Base-by-base conservation (phyloP, 2,797 vertebrate genomes). In the Podargus strigoides region DNA sequence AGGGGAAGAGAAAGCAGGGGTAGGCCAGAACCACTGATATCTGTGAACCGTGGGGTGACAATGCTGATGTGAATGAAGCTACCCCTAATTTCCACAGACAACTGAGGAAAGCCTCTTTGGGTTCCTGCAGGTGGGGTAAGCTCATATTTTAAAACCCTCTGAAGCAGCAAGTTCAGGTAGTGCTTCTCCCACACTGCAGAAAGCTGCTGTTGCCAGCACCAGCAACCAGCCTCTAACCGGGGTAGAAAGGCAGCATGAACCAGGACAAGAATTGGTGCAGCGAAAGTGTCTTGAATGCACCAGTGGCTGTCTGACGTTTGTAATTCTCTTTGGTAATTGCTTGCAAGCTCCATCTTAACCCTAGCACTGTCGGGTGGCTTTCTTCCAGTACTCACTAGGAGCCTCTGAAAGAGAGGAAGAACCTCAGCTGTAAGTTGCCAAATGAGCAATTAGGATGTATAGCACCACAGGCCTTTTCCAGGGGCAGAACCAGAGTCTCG, bases 371-470 rank as follows among this genome's bases (percentile, higher is more conserved):
- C 6, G 3, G 73, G 75, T 92, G 64, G 59, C 87, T 96, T 95
- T 92, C 44, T 93, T 94, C 85, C 82, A 80, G 1, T 30, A 50
- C 53, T 88, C 64, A 67, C 85, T 73, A 58, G 44, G 44, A 93
- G 47, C 73, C 73, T 50, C 82, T 72, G 39, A 81, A 88, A 79
- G 85, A 89, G 72, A 47, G 27, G 76, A 34, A 60, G 66, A 91
- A 58, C 46, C 62, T 50, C 50, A 55, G 53, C 83, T 88, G 21
- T 19, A 58, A 94, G 83, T 55, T 49, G 59, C 70, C 53, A 94
- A 94, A 91, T 59, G 91, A 96, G 83, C 85, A 94, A 94, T 96
- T 94, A 95, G 89, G 87, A 78, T 69, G 91, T 93, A 17, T 23
- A 78, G 62, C 42, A 67, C 75, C 68, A 73, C 78, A 63, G 41